A percentile compares a stretch with the other conserved stretches of the same genome.
phyloP scores from a whole-genome alignment of 2,888 invertebrate genomes.

The Melanostoma mellinum region DNA sequence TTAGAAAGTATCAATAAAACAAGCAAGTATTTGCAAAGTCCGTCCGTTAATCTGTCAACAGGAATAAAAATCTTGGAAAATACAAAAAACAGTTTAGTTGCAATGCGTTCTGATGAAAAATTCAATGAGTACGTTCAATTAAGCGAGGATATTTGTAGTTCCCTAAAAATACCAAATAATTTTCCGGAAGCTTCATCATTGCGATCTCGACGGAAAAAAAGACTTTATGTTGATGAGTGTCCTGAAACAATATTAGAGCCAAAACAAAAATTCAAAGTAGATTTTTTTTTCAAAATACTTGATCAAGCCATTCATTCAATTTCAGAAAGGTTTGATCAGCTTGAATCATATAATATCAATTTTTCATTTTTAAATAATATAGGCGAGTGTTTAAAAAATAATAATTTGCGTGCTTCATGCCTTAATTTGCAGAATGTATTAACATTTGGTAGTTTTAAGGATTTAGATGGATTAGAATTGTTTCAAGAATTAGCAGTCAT shows the following conservation, averaged over 20 bases:
- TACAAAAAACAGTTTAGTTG: too few species aligned
- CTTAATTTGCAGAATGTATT: constrained; percentile 1
- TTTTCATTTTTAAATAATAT: constrained; percentile 35
- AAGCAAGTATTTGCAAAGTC: too few species aligned
- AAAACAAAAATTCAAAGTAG: constrained; percentile 27
- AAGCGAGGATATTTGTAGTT: too few species aligned
- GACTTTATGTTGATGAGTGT: constrained; percentile 13
- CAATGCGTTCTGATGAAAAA: too few species aligned
- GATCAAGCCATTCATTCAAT: constrained; percentile 22
- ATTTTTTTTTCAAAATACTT: constrained; percentile 32
- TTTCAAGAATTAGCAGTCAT: constrained; percentile 5
- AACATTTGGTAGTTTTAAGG: neutral
- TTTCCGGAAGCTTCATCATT: neutral
- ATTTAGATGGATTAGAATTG: constrained; percentile 29
- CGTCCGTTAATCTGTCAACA: too few species aligned
- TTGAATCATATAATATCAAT: constrained; percentile 14
- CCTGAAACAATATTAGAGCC: constrained; percentile 12
- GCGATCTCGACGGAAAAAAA: constrained; percentile 13
- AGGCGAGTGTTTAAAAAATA: constrained; percentile 15
- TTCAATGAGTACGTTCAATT: too few species aligned
- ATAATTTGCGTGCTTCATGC: constrained; percentile 12
- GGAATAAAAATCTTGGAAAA: too few species aligned
- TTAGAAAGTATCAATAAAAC: too few species aligned
- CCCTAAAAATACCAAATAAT: too few species aligned
- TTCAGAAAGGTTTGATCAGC: constrained; percentile 31